phyloP scores from a whole-genome alignment of 2,888 invertebrate species.

The Cantharis rustica region DNA sequence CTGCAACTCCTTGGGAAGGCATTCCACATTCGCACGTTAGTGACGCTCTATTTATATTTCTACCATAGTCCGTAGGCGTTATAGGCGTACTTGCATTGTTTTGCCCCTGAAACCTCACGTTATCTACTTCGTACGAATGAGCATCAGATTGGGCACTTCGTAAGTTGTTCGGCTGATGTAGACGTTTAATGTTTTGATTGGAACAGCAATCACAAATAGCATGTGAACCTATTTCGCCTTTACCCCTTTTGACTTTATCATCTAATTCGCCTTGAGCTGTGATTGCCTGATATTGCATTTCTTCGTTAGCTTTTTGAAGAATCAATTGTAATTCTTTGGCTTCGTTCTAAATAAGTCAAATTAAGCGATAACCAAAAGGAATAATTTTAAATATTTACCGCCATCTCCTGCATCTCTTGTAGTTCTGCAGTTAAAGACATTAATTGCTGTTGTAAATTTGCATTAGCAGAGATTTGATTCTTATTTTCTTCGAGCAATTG shows the following conservation, averaged over 20 bases:
- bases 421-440: background rate
- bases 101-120: background rate
- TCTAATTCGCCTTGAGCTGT: background rate
- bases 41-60: background rate
- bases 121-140: background rate
- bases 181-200: background rate
- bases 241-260: background rate
- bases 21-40: background rate
- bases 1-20: background rate
- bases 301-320: slow-evolving; percentile 1
- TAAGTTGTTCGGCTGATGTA: background rate
- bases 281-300: background rate
- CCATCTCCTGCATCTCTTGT: slow-evolving; percentile 23
- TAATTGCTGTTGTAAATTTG: background rate
- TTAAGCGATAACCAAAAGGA: background rate
- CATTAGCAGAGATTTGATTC: slow-evolving; percentile 3
- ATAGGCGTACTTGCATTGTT: background rate
- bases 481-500: slow-evolving; percentile 21
- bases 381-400: slow-evolving; percentile 24
- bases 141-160: background rate
- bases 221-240: background rate
- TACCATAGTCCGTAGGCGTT: background rate
- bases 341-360: background rate
- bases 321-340: slow-evolving; percentile 7
- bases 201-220: background rate